Percentiles rank a stretch among this genome's conserved stretches.
Conservation (phyloP, 2,113 vertebrate genomes). For the Merops nubicus region DNA sequence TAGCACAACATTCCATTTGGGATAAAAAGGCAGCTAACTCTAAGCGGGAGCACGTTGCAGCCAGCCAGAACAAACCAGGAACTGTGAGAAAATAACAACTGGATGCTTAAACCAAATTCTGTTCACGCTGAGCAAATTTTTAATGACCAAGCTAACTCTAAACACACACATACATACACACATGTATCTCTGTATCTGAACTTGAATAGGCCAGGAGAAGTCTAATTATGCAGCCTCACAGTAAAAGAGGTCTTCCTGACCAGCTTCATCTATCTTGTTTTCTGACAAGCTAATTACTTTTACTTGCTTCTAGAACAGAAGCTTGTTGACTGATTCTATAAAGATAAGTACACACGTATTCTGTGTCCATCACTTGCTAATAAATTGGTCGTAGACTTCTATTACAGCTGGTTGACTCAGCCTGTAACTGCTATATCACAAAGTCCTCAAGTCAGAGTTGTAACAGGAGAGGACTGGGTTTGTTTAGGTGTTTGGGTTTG, state of each 20-base stretch:
- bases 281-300: background rate
- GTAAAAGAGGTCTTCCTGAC: background rate
- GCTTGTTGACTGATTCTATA: background rate
- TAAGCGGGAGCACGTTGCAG: background rate
- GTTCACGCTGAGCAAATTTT: background rate
- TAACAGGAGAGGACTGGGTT: background rate
- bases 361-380: background rate
- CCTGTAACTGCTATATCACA: background rate
- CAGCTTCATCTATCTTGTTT: background rate
- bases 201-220: background rate
- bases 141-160: background rate
- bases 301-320: background rate
- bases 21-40: background rate
- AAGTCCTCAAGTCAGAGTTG: background rate
- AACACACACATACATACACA: accelerated
- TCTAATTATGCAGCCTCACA: background rate
- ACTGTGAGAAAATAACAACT: background rate
- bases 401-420: background rate
- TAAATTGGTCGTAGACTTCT: background rate
- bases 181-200: accelerated
- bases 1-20: accelerated
- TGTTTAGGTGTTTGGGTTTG: no score
- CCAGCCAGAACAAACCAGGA: background rate
- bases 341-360: background rate
- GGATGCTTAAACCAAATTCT: background rate